phyloP scores from a whole-genome alignment of 2,797 vertebrate species.

The Mallotus villosus region DNA sequence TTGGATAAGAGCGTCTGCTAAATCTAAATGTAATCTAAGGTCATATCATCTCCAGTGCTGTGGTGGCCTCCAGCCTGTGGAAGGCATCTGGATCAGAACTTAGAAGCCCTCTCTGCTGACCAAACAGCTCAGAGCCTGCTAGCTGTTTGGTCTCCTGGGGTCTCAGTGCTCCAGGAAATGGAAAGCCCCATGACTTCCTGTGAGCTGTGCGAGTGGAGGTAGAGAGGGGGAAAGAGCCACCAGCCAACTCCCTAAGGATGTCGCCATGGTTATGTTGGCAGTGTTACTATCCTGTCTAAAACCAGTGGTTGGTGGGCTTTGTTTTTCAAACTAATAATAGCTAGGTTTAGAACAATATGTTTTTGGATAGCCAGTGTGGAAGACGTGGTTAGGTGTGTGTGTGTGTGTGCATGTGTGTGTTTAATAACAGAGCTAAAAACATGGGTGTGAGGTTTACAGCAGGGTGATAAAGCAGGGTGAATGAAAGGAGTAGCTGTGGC shows the following conservation, averaged over 20 bases:
- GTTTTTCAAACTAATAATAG: not conserved
- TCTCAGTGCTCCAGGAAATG: slow-evolving; percentile 6
- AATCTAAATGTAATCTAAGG: not conserved
- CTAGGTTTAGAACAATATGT: not conserved
- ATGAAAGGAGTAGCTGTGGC: not conserved
- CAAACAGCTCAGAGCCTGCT: not conserved
- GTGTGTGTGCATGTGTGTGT: slow-evolving; percentile 9
- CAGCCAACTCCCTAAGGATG: not conserved
- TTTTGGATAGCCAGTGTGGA: not conserved
- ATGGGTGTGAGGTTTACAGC: not conserved
- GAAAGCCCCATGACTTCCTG: slow-evolving; percentile 6
- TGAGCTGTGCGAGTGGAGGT: not conserved
- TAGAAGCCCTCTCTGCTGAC: not conserved
- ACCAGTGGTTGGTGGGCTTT: not conserved
- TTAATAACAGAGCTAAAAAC: not conserved
- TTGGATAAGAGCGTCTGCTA: no score
- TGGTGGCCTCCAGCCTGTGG: not conserved
- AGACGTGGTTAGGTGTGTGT: not conserved
- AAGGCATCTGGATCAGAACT: not conserved
- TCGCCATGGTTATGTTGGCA: slow-evolving; percentile 1
- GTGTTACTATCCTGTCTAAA: slow-evolving; percentile 1
- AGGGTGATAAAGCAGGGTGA: slow-evolving; percentile 15
- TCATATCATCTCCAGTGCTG: not conserved
- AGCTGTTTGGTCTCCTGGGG: not conserved
- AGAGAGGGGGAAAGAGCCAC: not conserved